Conservation (phyloP, 1,140 invertebrate species). For the Trichoplusia ni region DNA sequence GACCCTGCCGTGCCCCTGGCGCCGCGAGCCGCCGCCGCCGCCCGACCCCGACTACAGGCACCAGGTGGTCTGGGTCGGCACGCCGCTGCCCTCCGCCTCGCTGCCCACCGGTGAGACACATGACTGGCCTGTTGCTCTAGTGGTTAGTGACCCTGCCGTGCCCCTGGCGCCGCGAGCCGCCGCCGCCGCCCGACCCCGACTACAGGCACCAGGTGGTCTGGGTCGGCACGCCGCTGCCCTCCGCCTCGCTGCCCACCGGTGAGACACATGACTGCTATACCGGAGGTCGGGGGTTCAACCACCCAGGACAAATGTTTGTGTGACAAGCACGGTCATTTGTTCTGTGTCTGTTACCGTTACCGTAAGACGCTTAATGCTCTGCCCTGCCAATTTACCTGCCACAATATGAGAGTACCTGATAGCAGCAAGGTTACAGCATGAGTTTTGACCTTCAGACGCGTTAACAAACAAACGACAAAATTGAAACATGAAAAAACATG, state of each 20-base stretch:
- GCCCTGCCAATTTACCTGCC: too few species aligned
- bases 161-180: constrained; percentile 82
- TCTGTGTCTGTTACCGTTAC: too few species aligned
- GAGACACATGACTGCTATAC: background rate
- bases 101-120: constrained; percentile 83
- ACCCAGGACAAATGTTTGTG: too few species aligned
- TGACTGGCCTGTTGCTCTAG: background rate
- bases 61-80: constrained; percentile 97
- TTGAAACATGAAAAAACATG: too few species aligned
- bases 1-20: constrained; percentile 82
- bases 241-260: constrained; percentile 89
- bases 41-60: constrained; percentile 83
- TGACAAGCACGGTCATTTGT: too few species aligned
- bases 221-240: constrained; percentile 94
- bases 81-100: constrained; percentile 92
- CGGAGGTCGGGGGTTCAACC: too few species aligned
- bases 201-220: constrained; percentile 95
- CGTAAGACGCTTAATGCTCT: too few species aligned
- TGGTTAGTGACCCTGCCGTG: constrained; percentile 62
- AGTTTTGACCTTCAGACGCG: too few species aligned
- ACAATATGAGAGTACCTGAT: too few species aligned
- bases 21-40: constrained; percentile 77
- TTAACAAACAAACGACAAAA: too few species aligned
- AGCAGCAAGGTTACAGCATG: too few species aligned
- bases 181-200: constrained; percentile 52